Evolutionary conservation across 2,797 vertebrate species (phyloP).

Genomic region (Myiothlypis chrysogaster): DNA sequence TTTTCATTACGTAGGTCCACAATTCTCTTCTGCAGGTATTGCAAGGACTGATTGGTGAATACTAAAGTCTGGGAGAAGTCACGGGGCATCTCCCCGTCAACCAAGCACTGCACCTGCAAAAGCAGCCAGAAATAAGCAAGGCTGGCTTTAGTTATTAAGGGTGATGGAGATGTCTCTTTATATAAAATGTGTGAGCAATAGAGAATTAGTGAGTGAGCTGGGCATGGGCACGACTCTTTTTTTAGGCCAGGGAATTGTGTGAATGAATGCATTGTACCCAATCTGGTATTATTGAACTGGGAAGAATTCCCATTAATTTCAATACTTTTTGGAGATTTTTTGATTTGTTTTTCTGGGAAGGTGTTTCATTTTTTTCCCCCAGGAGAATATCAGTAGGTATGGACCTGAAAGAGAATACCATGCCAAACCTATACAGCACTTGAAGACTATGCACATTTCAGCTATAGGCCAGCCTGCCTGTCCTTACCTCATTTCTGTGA

Average conservation of each 20-base stretch:
- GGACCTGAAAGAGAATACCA: neutral
- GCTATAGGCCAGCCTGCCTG: neutral
- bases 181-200: neutral
- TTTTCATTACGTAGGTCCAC: slow-evolving; percentile 80
- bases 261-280: neutral
- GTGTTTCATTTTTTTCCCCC: accelerated
- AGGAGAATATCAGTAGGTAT: neutral
- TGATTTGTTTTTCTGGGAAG: neutral
- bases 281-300: neutral
- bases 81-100: slow-evolving; percentile 70
- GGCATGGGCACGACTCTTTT: neutral
- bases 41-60: slow-evolving; percentile 77
- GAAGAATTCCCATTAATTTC: neutral
- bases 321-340: neutral
- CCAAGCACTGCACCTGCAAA: slow-evolving; percentile 79
- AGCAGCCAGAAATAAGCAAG: neutral
- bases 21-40: slow-evolving; percentile 79
- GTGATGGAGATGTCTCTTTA: neutral
- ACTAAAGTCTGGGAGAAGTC: slow-evolving; percentile 82
- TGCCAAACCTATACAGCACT: neutral
- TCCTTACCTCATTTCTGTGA: neutral
- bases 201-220: neutral
- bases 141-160: neutral
- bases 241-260: neutral
- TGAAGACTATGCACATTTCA: neutral